Conservation (phyloP, 2,888 invertebrate species). For the Temnothorax unifasciatus region DNA sequence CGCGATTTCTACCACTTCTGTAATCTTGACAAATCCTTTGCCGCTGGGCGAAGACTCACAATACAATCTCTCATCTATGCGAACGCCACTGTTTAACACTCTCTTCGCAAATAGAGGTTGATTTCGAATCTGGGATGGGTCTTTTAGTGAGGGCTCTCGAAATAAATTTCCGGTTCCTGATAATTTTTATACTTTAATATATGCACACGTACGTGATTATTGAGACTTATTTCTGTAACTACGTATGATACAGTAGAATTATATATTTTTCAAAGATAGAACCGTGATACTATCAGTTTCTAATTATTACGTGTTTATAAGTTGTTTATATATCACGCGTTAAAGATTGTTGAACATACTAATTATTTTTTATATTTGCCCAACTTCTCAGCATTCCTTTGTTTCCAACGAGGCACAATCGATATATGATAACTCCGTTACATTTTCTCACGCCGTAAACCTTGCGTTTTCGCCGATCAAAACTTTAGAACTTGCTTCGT, state of each 20-base stretch:
- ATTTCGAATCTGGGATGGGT: not conserved
- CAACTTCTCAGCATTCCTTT: not conserved
- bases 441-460: slow-evolving; percentile 22
- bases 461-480: slow-evolving; percentile 37
- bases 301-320: not conserved
- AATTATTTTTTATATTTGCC: not conserved
- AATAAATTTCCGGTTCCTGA: not conserved
- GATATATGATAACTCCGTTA: slow-evolving; percentile 28
- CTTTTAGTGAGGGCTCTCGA: not conserved
- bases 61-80: not conserved
- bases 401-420: slow-evolving; percentile 26
- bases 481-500: slow-evolving; percentile 34
- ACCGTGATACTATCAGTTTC: not conserved
- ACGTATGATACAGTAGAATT: not conserved
- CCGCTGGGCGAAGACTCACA: not conserved
- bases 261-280: not conserved
- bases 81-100: slow-evolving; percentile 16
- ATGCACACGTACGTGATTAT: too few relatives aligned
- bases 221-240: not conserved
- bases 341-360: not conserved
- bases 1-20: slow-evolving; percentile 23
- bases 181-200: not conserved
- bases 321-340: not conserved
- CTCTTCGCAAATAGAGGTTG: slow-evolving; percentile 23
- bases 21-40: slow-evolving; percentile 36